Conservation (phyloP, 2,888 invertebrate species). For the Falcaria lacertinaria region DNA sequence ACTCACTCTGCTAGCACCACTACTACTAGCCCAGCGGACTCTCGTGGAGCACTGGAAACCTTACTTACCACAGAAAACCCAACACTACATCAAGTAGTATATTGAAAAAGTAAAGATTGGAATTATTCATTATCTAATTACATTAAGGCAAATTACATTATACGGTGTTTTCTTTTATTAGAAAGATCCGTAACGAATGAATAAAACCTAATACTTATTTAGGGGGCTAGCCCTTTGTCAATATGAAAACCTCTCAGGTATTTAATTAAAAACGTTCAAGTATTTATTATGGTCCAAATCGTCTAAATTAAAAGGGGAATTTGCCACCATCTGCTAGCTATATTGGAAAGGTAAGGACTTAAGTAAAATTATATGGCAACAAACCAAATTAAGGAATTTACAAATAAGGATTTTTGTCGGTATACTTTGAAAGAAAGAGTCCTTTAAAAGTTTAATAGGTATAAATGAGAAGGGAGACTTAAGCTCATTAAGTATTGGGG, state of each 20-base stretch:
- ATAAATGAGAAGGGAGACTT: slow-evolving; percentile 42
- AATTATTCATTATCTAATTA: no score
- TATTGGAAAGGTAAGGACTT: slow-evolving; percentile 46
- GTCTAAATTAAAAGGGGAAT: slow-evolving; percentile 34
- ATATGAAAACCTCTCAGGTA: slow-evolving; percentile 26
- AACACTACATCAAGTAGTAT: no score
- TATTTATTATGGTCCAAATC: slow-evolving; percentile 36
- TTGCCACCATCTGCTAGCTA: slow-evolving; percentile 20
- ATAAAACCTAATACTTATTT: slow-evolving; percentile 20
- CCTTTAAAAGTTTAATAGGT: slow-evolving; percentile 28
- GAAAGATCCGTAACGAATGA: slow-evolving; percentile 7
- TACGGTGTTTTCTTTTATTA: no score
- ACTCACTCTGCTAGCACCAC: no score
- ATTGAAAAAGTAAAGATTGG: no score
- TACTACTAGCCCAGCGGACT: no score
- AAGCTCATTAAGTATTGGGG: slow-evolving; percentile 61
- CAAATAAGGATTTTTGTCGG: slow-evolving; percentile 32
- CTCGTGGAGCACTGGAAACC: no score
- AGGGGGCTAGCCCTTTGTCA: slow-evolving; percentile 20
- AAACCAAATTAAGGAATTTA: slow-evolving; percentile 45
- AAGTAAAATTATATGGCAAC: slow-evolving; percentile 56
- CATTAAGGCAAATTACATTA: no score
- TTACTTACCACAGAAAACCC: no score
- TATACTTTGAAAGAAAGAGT: slow-evolving; percentile 39
- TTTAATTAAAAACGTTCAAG: slow-evolving; percentile 41